Evolutionary conservation across 2,888 invertebrate species (phyloP).

Genomic region (Caenorhabditis drosophilae): DNA sequence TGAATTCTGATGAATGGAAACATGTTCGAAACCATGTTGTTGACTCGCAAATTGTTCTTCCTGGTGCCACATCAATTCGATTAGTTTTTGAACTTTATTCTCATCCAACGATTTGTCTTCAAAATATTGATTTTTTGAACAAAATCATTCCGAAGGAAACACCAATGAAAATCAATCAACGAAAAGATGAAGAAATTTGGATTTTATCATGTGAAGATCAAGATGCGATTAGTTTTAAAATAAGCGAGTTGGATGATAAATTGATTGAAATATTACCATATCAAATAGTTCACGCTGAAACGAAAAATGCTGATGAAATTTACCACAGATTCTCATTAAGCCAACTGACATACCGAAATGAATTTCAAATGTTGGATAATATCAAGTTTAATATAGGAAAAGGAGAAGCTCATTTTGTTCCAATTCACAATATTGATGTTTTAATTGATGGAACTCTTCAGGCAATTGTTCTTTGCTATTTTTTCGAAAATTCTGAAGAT

Average conservation of each 20-base stretch:
- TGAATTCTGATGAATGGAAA: slow-evolving; percentile 33
- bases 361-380: slow-evolving; percentile 36
- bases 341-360: slow-evolving; percentile 25
- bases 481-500: slow-evolving; percentile 32
- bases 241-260: background rate
- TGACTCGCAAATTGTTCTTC: slow-evolving; percentile 43
- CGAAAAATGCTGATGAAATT: slow-evolving; percentile 20
- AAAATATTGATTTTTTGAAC: slow-evolving; percentile 40
- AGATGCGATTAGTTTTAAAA: slow-evolving; percentile 33
- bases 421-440: slow-evolving; percentile 40
- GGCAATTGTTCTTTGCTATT: slow-evolving; percentile 37
- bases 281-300: slow-evolving; percentile 20
- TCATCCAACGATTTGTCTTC: slow-evolving; percentile 10
- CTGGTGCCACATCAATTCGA: slow-evolving; percentile 44
- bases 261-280: no score
- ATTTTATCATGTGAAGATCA: slow-evolving; percentile 16
- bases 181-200: slow-evolving; percentile 8
- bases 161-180: slow-evolving; percentile 17
- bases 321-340: slow-evolving; percentile 39
- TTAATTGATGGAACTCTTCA: slow-evolving; percentile 49
- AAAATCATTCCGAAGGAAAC: slow-evolving; percentile 28
- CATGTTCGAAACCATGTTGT: slow-evolving; percentile 47
- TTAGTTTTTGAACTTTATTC: slow-evolving; percentile 25
- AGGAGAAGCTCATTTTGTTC: slow-evolving; percentile 27
- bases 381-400: slow-evolving; percentile 18